Conservation (phyloP, 1,140 invertebrate genomes). For the Tyrophagus putrescentiae region DNA sequence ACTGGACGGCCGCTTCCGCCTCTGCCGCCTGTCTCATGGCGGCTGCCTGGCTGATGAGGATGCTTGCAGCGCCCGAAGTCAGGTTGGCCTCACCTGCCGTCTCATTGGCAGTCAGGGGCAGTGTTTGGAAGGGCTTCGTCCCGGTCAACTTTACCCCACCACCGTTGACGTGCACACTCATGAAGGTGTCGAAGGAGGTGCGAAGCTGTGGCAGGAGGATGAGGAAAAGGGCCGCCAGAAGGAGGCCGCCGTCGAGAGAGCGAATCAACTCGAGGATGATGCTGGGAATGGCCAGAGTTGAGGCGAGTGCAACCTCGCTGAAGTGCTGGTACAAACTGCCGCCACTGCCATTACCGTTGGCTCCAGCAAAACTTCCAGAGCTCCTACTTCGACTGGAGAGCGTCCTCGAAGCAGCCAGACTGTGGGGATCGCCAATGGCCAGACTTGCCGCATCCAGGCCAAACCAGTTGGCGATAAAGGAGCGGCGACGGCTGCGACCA, state of each 20-base stretch:
- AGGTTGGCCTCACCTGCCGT: too few relatives aligned
- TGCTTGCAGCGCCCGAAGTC: too few relatives aligned
- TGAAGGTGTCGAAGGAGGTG: background rate
- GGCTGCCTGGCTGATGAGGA: too few relatives aligned
- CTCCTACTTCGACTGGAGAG: background rate
- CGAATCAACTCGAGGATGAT: constrained; percentile 11
- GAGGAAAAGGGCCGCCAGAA: constrained; percentile 7
- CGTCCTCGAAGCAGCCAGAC: background rate
- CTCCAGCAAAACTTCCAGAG: too few relatives aligned
- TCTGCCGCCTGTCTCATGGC: too few relatives aligned
- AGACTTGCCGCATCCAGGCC: background rate
- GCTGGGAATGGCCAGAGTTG: background rate
- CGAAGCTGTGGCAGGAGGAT: constrained; percentile 5
- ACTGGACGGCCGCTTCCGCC: too few relatives aligned
- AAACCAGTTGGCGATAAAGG: background rate
- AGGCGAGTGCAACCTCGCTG: background rate
- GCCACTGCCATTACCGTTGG: background rate
- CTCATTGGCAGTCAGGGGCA: too few relatives aligned
- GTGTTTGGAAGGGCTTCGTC: too few relatives aligned
- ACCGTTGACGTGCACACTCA: background rate
- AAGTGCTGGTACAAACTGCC: background rate
- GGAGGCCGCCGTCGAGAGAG: constrained; percentile 7
- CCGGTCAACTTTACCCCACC: too few relatives aligned
- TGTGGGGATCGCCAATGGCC: background rate
- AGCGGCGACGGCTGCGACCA: background rate